Evolutionary conservation across 2,797 vertebrate genomes (phyloP), one percentile per base, ranked within the genome.

Genomic region (Megaceryle alcyon): DNA sequence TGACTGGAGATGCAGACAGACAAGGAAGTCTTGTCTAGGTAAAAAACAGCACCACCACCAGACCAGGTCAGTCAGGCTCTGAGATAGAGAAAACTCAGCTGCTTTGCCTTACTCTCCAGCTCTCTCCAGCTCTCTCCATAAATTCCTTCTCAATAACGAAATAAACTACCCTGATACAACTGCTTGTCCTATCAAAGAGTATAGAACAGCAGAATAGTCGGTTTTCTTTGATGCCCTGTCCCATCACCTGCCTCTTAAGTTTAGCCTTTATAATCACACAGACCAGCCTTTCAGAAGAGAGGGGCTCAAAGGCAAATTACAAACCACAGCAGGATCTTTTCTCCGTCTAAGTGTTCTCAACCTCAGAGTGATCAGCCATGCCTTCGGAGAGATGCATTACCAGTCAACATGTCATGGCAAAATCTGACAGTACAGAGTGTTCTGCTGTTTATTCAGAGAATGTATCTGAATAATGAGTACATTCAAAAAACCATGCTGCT

Each of bases 401-500:
- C 53, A 87, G 82, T 89, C 86, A 92, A 87, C 82, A 81, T 48
- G 68, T 92, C 85, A 86, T 76, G 65, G 91, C 87, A 94, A 94
- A 95, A 90, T 82, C 79, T 89, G 89, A 92, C 91, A 94, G 87
- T 76, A 83, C 69, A 82, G 92, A 90, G 77, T 37, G 14, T 92
- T 93, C 5, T 1, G 49, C 70, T 94, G 59, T 89, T 95, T 94
- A 83, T 92, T 96, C 87, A 91, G 39, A 72, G 85, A 94, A 86
- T 94, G 48, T 69, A 86, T 94, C 92, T 90, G 89, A 92, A 94
- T 96, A 96, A 94, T 75, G 53, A 92, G 15, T 87, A 71, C 10
- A 10, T 94, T 96, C 61, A 93, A 92, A 89, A 92, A 91, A 86
- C n/a, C 59, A 76, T 79, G 76, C 82, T 95, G 91, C 64, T 87